These are phyloP conservation scores for Daphoenositta chrysoptera DNA, from an alignment of 2,113 vertebrate genomes.

Conservation along the genomic window DNA sequence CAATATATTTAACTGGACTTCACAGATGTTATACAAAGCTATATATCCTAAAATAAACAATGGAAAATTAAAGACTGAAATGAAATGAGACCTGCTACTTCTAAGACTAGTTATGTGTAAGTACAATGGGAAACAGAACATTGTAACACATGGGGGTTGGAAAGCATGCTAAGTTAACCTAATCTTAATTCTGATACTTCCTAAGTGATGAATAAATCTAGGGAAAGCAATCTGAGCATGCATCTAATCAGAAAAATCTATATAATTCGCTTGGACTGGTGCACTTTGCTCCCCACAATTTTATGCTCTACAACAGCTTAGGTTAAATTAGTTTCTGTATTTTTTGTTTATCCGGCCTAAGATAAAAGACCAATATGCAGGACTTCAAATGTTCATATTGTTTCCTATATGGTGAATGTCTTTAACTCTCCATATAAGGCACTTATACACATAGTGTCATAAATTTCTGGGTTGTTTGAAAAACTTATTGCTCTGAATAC, in stretches of 20 bases:
- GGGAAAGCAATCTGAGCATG: background rate
- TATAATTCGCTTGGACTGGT: background rate
- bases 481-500: background rate
- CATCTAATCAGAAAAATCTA: background rate
- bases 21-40: background rate
- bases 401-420: background rate
- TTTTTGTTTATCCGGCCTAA: background rate
- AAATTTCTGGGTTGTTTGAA: background rate
- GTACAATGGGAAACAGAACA: background rate
- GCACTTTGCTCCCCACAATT: background rate
- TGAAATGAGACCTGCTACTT: background rate
- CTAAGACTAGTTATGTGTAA: background rate
- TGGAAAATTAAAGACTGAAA: background rate
- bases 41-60: background rate
- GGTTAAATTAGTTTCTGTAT: background rate
- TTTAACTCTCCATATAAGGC: background rate
- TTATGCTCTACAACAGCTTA: background rate
- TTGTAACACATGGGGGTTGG: background rate
- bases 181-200: background rate
- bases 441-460: background rate
- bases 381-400: background rate
- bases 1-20: background rate
- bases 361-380: background rate
- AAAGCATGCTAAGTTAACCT: background rate
- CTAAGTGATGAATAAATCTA: background rate